These are phyloP conservation scores for Sinelater perroti DNA, from an alignment of 2,888 invertebrate species.

Conservation along the genomic window DNA sequence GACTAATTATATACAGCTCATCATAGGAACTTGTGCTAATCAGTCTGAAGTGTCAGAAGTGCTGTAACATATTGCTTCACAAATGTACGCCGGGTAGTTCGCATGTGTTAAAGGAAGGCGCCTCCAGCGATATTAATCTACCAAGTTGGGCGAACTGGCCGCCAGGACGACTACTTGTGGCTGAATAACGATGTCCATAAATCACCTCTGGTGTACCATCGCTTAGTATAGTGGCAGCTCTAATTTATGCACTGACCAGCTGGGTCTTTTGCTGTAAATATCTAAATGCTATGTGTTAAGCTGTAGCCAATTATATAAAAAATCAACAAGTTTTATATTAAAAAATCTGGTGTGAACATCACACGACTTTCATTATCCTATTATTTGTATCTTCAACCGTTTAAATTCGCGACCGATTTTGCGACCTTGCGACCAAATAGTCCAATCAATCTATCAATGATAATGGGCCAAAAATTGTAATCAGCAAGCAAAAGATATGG, in stretches of 20 bases:
- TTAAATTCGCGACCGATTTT: too few species aligned
- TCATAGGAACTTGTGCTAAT: conserved; percentile 35
- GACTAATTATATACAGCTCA: conserved; percentile 33
- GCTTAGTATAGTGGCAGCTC: conserved; percentile 17
- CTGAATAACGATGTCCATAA: conserved; percentile 47
- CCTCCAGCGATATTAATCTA: conserved; percentile 44
- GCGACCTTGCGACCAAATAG: too few species aligned
- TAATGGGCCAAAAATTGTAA: too few species aligned
- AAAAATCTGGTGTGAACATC: too few species aligned
- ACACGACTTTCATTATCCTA: too few species aligned
- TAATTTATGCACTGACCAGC: conserved; percentile 25
- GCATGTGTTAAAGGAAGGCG: conserved; percentile 38
- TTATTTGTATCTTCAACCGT: too few species aligned
- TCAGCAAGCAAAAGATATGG: too few species aligned
- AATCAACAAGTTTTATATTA: too few species aligned
- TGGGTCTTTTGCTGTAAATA: too few species aligned
- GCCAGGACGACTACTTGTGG: conserved; percentile 44
- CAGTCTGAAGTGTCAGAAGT: conserved; percentile 33
- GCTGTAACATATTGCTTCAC: conserved; percentile 35
- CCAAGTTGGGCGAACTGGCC: conserved; percentile 42
- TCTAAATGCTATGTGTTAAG: too few species aligned
- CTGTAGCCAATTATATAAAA: too few species aligned
- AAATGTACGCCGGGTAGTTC: conserved; percentile 32
- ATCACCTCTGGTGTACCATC: conserved; percentile 39
- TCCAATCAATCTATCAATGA: too few species aligned